Base-by-base conservation (phyloP, 2,888 invertebrate genomes). In the Ochropleura leucogaster region DNA sequence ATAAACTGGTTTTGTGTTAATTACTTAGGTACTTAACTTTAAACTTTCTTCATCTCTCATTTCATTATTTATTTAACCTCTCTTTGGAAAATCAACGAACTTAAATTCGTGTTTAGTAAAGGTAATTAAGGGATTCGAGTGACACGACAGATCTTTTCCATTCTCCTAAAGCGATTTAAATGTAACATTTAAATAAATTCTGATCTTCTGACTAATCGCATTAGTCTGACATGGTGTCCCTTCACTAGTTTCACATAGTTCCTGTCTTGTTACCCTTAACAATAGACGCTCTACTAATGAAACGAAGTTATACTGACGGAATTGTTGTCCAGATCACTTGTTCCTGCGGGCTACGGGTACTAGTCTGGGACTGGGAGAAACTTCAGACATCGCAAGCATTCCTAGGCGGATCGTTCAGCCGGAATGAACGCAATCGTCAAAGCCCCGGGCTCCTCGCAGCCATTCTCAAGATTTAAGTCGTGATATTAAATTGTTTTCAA, bases 331-430 rank as follows among this genome's bases (percentile, higher is more conserved):
- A 42, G 44, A 68, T 72, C 53, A 51, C 51, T 60, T 42, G 60
- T 47, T 66, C 14, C 40, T 57, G 20, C 55, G 67, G 66, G 42
- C 47, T 66, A 55, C 3, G 49, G 40, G 64, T 69, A 70, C 42
- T 62, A 86, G 74, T 78, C 70, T 72, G 66, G 44, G 63, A 70
- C 75, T 78, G 76, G 68, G 59, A 69, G 68, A 53, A 86, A 79
- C 83, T 88, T 83, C 83, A 72, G 69, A 65, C 86, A 85, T 86
- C 55, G 81, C 80, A 42, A 64, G 70, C 82, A 87, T 89, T 89
- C 88, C 82, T 74, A 81, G 79, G 57, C 72, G 73, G 77, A 69
- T 83, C 81, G 78, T 80, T 81, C 82, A 66, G 65, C 57, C 68
- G 80, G 80, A 86, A 87, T 82, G 83, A 85, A 82, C 80, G 81